These are phyloP conservation scores for Parambassis ranga DNA, from an alignment of 2,797 vertebrate genomes.

Conservation along the genomic window DNA sequence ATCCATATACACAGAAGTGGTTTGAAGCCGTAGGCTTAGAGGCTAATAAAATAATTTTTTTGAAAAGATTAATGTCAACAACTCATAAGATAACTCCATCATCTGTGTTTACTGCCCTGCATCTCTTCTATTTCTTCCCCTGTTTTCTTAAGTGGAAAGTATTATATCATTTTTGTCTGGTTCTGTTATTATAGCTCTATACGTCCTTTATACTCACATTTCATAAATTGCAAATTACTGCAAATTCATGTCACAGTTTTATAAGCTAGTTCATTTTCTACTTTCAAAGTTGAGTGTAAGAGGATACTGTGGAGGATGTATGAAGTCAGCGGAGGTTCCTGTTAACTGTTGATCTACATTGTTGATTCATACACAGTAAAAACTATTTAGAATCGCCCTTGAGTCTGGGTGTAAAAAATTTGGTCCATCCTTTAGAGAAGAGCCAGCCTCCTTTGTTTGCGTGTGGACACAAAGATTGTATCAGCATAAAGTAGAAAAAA, in stretches of 20 bases:
- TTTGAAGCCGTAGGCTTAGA: conserved; percentile 27
- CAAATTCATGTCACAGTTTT: conserved; percentile 52
- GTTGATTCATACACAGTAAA: conserved; percentile 36
- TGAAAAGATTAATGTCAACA: conserved; percentile 26
- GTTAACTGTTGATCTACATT: conserved; percentile 27
- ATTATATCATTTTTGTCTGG: conserved; percentile 53
- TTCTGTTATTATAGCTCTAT: conserved; percentile 48
- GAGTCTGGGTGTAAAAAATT: conserved; percentile 3
- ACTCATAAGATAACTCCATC: conserved; percentile 11
- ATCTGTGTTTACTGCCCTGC: conserved; percentile 4
- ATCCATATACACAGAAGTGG: conserved; percentile 3
- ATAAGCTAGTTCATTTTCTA: conserved; percentile 28
- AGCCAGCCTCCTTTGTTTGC: conserved; percentile 21
- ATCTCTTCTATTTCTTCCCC: background rate
- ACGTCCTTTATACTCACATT: conserved; percentile 34
- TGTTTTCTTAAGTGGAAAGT: conserved; percentile 46
- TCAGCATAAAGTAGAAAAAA: conserved; percentile 55
- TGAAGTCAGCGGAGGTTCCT: conserved; percentile 43
- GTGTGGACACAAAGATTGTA: conserved; percentile 43
- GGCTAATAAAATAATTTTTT: conserved; percentile 34
- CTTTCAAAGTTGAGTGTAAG: conserved; percentile 33
- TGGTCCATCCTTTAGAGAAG: background rate
- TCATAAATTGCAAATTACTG: conserved; percentile 51
- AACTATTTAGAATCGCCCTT: conserved; percentile 30
- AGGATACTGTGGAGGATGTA: conserved; percentile 15